phyloP scores from a whole-genome alignment of 1,140 invertebrate species.

The Limonius californicus region DNA sequence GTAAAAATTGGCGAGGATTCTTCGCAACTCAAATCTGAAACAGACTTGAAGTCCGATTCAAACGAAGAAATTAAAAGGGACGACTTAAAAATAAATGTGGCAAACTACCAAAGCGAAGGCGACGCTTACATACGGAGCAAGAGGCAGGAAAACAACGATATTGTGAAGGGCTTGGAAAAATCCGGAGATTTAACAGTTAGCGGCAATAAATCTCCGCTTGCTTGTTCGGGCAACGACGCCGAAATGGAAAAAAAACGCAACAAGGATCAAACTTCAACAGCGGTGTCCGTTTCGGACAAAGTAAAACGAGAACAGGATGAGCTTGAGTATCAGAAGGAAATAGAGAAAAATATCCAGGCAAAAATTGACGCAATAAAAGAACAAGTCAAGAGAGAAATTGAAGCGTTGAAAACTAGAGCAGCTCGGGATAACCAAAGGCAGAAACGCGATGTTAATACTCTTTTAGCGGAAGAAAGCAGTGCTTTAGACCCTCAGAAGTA shows the following conservation, averaged over 20 bases:
- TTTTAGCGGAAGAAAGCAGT: slow-evolving; percentile 36
- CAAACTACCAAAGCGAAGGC: slow-evolving; percentile 27
- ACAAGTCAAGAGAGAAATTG: slow-evolving; percentile 42
- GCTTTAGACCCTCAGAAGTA: slow-evolving; percentile 33
- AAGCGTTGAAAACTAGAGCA: neutral
- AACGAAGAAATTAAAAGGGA: neutral
- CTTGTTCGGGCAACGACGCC: slow-evolving; percentile 6
- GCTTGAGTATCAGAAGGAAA: slow-evolving; percentile 31
- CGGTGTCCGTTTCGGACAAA: neutral
- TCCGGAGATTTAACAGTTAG: slow-evolving; percentile 34
- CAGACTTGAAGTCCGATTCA: neutral
- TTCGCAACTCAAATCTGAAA: neutral
- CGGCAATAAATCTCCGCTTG: slow-evolving; percentile 36
- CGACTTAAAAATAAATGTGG: slow-evolving; percentile 7
- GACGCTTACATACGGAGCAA: slow-evolving; percentile 27
- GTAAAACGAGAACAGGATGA: slow-evolving; percentile 21
- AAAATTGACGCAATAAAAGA: slow-evolving; percentile 42
- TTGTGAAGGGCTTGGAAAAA: slow-evolving; percentile 32
- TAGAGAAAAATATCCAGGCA: slow-evolving; percentile 36
- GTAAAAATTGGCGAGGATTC: neutral
- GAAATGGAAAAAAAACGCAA: slow-evolving; percentile 19
- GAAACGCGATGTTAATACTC: slow-evolving; percentile 30
- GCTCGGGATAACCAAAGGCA: slow-evolving; percentile 22
- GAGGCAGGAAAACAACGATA: slow-evolving; percentile 27
- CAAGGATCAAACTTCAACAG: neutral